phyloP scores from a whole-genome alignment of 92 coral and sea anemone genomes.

The Parazoanthus swiftii region DNA sequence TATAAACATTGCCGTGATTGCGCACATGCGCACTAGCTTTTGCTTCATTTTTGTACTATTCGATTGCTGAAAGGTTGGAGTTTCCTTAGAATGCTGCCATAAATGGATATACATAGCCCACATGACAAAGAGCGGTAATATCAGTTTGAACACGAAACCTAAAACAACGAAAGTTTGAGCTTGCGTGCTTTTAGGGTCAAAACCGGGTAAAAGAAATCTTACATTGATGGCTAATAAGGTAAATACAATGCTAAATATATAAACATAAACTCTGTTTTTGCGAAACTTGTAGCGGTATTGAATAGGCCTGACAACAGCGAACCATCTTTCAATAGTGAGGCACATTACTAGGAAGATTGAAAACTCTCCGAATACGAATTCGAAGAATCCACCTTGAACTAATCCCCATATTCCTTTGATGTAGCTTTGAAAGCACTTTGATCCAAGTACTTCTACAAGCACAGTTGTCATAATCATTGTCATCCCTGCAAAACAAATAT shows the following conservation, averaged over 20 bases:
- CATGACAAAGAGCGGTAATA: not conserved
- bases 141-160: not conserved
- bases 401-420: not conserved
- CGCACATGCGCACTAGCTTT: conserved; percentile 7
- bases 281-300: conserved; percentile 1
- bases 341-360: not conserved
- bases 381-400: not conserved
- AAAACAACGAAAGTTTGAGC: not conserved
- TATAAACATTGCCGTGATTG: not conserved
- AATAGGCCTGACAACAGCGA: conserved; percentile 6
- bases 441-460: no score
- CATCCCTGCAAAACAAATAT: no score
- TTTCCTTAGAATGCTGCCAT: not conserved
- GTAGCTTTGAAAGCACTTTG: no score
- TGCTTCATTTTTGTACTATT: not conserved
- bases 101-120: not conserved
- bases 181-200: not conserved
- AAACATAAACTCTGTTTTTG: not conserved
- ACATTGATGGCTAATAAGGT: not conserved
- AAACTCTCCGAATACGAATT: not conserved
- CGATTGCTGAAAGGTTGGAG: not conserved
- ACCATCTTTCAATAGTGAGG: conserved; percentile 10
- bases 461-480: no score
- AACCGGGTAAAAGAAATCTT: not conserved
- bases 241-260: not conserved